phyloP scores from a whole-genome alignment of 2,888 invertebrate genomes.

The Chymomyza procnemis region DNA sequence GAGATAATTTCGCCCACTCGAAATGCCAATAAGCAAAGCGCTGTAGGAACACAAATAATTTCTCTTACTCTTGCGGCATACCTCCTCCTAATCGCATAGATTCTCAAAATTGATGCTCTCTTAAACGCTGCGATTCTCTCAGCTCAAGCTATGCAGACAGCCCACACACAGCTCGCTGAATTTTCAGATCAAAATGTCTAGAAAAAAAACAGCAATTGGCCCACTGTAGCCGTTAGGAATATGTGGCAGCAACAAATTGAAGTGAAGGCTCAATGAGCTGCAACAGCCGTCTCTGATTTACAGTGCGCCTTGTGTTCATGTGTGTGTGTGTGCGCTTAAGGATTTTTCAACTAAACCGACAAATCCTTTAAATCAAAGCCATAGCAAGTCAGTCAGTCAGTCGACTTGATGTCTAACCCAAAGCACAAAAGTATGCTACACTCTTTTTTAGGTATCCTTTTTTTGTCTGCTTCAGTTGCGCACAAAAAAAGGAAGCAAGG shows the following conservation, averaged over 20 bases:
- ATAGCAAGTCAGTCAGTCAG: slow-evolving; percentile 7
- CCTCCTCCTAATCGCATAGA: too few relatives aligned
- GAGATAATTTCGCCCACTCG: too few relatives aligned
- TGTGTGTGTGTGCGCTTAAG: slow-evolving; percentile 4
- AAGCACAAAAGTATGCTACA: slow-evolving; percentile 29
- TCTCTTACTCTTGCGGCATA: too few relatives aligned
- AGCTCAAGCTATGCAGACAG: too few relatives aligned
- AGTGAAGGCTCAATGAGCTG: slow-evolving; percentile 45
- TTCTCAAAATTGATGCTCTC: too few relatives aligned
- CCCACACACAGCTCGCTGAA: too few relatives aligned
- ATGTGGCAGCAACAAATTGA: slow-evolving; percentile 69
- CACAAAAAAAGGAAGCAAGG: too few relatives aligned
- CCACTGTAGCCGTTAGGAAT: slow-evolving; percentile 40
- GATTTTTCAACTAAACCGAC: slow-evolving; percentile 65
- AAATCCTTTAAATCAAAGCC: slow-evolving; percentile 59
- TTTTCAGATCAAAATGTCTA: too few relatives aligned
- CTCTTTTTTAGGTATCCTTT: background rate
- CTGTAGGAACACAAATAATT: too few relatives aligned
- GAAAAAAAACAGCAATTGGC: slow-evolving; percentile 6
- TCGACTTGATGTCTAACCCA: background rate
- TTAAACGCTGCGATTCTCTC: too few relatives aligned
- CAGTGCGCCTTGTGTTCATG: background rate
- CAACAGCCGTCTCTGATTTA: slow-evolving; percentile 9
- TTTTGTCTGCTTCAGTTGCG: background rate
- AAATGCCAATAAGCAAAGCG: too few relatives aligned